Evolutionary conservation across 2,113 vertebrate genomes (phyloP).

Genomic region (Petroica traversi): DNA sequence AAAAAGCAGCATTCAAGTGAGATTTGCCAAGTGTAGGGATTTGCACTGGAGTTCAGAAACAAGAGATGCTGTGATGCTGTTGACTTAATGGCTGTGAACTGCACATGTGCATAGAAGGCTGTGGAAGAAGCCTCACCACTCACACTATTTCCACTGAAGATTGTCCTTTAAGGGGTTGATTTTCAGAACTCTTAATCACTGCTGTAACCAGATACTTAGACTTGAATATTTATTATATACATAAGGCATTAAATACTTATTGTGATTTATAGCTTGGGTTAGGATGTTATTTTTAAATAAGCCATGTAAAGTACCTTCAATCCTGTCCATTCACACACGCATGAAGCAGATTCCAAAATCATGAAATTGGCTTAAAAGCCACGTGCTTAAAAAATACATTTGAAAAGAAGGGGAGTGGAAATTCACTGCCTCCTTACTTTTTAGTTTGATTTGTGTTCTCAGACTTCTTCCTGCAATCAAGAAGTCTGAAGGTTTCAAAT

Average conservation of each 20-base stretch:
- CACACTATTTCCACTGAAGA: background rate
- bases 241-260: slow-evolving; percentile 59
- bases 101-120: background rate
- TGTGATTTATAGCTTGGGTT: slow-evolving; percentile 53
- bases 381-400: background rate
- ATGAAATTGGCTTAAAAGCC: slow-evolving; percentile 12
- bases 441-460: slow-evolving; percentile 10
- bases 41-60: background rate
- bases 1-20: background rate
- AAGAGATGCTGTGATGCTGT: background rate
- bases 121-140: background rate
- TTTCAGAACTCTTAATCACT: slow-evolving; percentile 41
- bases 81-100: background rate
- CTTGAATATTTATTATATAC: slow-evolving; percentile 60
- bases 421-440: background rate
- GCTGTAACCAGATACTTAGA: slow-evolving; percentile 50
- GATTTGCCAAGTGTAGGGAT: background rate
- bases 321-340: slow-evolving; percentile 25
- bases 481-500: background rate
- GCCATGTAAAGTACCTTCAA: slow-evolving; percentile 52
- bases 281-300: slow-evolving; percentile 64
- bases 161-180: background rate
- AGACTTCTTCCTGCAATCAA: background rate
- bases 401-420: background rate
- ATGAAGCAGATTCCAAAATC: background rate